phyloP scores from a whole-genome alignment of 1,140 invertebrate species.

The Hyphantria cunea region DNA sequence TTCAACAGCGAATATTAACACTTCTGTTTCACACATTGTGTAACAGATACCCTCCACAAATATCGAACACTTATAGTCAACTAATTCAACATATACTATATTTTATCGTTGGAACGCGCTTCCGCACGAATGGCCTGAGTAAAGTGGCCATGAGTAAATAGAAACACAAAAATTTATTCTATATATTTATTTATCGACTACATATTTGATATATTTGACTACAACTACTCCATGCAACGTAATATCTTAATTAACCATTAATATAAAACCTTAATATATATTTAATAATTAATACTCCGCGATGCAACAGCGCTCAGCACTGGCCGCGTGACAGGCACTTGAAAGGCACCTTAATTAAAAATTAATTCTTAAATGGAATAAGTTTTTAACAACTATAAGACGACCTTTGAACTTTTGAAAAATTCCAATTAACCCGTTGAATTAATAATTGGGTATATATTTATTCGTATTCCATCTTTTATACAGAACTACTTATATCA shows the following conservation, averaged over 20 bases:
- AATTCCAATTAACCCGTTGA: background rate
- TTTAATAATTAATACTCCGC: conserved; percentile 54
- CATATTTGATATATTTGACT: conserved; percentile 30
- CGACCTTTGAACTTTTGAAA: too few species aligned
- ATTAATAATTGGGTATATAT: too few species aligned
- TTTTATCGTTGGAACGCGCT: too few species aligned
- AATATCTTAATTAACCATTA: conserved; percentile 29
- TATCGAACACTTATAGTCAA: too few species aligned
- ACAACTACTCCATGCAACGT: conserved; percentile 41
- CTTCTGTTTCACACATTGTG: too few species aligned
- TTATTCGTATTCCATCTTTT: too few species aligned
- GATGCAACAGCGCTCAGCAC: conserved; percentile 43
- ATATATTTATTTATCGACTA: conserved; percentile 52
- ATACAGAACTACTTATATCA: background rate
- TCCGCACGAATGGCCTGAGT: too few species aligned
- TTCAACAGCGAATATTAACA: too few species aligned
- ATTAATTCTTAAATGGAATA: background rate
- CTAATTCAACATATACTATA: too few species aligned
- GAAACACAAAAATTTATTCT: conserved; percentile 31
- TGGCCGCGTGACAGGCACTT: conserved; percentile 39
- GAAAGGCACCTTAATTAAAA: conserved; percentile 34
- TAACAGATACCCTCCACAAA: too few species aligned
- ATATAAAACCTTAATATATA: conserved; percentile 39
- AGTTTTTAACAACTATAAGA: background rate
- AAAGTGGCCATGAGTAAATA: too few species aligned